These are phyloP conservation scores for Amazonetta brasiliensis DNA, from an alignment of 2,797 vertebrate species.

Conservation along the genomic window DNA sequence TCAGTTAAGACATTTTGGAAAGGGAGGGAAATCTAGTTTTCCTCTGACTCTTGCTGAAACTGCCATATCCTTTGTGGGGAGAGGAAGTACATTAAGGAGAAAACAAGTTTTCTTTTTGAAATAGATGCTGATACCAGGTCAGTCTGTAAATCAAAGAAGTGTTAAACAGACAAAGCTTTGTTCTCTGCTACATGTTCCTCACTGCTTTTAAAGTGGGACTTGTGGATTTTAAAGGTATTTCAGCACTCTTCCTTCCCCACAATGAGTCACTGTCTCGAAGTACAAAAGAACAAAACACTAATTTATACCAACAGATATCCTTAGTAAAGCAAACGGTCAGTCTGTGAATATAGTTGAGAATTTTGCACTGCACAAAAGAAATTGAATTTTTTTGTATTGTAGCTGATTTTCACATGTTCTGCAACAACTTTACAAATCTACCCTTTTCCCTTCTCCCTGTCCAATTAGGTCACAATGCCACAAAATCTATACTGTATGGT, in stretches of 20 bases:
- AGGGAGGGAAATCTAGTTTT: neutral
- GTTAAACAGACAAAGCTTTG: neutral
- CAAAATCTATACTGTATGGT: neutral
- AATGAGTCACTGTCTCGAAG: accelerated
- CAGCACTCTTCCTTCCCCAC: neutral
- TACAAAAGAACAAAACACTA: neutral
- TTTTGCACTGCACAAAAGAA: neutral
- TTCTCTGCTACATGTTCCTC: neutral
- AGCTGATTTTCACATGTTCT: neutral
- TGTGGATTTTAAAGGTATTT: neutral
- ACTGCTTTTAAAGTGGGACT: neutral
- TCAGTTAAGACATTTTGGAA: neutral
- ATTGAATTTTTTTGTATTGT: neutral
- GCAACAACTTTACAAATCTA: neutral
- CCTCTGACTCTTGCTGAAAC: neutral
- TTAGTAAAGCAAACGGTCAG: neutral
- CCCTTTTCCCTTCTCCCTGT: neutral
- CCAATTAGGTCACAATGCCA: neutral
- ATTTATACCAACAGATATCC: neutral
- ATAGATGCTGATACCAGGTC: neutral
- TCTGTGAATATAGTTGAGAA: neutral
- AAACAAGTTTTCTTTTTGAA: neutral
- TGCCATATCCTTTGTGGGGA: neutral
- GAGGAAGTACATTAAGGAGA: neutral
- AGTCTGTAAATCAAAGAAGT: neutral